These are phyloP conservation scores for Drosophila mayaguana DNA, from an alignment of 2,888 invertebrate species.

Conservation along the genomic window DNA sequence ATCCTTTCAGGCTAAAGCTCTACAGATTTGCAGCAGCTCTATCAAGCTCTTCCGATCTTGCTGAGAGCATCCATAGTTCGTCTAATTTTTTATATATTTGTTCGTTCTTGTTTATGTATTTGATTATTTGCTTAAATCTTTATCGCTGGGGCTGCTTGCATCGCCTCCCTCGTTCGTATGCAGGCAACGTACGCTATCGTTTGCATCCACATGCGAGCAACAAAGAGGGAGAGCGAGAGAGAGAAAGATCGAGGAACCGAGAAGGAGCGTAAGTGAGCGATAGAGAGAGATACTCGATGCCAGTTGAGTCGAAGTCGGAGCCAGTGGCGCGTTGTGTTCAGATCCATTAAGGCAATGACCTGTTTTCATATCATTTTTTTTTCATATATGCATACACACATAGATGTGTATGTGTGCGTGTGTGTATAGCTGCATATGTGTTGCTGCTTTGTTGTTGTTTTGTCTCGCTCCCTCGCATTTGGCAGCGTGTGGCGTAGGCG, in stretches of 20 bases:
- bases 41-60: no score
- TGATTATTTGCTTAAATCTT: slow-evolving; percentile 82
- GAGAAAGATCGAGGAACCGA: not conserved
- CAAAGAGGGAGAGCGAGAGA: not conserved
- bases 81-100: not conserved
- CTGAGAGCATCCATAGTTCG: slow-evolving; percentile 36
- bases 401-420: slow-evolving; percentile 24
- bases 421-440: slow-evolving; percentile 18
- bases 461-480: slow-evolving; percentile 69
- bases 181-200: slow-evolving; percentile 70
- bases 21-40: not conserved
- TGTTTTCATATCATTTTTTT: slow-evolving; percentile 81
- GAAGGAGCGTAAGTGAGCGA: not conserved
- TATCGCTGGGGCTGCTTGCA: slow-evolving; percentile 70
- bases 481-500: slow-evolving; percentile 50
- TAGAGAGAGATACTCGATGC: slow-evolving; percentile 15
- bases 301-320: slow-evolving; percentile 19
- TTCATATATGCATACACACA: slow-evolving; percentile 24
- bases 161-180: slow-evolving; percentile 63
- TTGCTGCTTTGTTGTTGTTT: slow-evolving; percentile 77
- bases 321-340: slow-evolving; percentile 54
- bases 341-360: slow-evolving; percentile 84
- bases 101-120: slow-evolving; percentile 69
- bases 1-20: not conserved
- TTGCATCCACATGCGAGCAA: slow-evolving; percentile 60